phyloP scores from a whole-genome alignment of 1,140 invertebrate species.

The Globodera rostochiensis region DNA sequence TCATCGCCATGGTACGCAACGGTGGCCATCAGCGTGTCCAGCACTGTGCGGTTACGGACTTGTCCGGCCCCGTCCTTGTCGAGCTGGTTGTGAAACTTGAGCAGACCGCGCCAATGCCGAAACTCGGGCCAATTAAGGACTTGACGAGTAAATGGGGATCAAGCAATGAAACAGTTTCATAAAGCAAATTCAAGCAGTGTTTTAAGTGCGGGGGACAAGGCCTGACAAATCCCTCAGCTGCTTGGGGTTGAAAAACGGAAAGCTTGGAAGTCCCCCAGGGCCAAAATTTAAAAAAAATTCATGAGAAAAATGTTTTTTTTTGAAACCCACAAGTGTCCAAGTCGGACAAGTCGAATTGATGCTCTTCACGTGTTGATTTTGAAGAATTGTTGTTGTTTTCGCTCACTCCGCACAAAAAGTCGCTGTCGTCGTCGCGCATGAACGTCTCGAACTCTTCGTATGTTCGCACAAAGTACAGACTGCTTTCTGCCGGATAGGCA shows the following conservation, averaged over 20 bases:
- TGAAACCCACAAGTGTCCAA: conserved; percentile 22
- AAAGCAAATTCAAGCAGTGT: neutral
- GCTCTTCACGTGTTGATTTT: neutral
- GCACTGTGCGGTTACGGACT: neutral
- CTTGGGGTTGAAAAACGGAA: no score
- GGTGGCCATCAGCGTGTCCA: conserved; percentile 41
- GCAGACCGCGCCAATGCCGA: conserved; percentile 57
- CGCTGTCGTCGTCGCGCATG: neutral
- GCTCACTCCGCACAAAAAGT: neutral
- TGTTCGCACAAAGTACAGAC: conserved; percentile 25
- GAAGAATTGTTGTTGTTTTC: neutral
- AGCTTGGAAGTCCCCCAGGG: no score
- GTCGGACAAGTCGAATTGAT: conserved; percentile 20
- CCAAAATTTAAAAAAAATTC: no score
- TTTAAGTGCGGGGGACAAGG: no score
- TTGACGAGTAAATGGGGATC: neutral
- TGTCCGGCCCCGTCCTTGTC: conserved; percentile 2
- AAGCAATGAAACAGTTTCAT: neutral
- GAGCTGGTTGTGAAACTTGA: conserved; percentile 45
- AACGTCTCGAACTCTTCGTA: conserved; percentile 22
- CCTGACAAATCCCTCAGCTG: no score
- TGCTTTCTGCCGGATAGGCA: conserved; percentile 29
- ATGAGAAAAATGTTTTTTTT: neutral
- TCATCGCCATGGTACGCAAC: conserved; percentile 59
- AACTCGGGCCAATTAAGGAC: conserved; percentile 63